Conservation (phyloP, 2,888 invertebrate species). For the Drosophila ezoana region DNA sequence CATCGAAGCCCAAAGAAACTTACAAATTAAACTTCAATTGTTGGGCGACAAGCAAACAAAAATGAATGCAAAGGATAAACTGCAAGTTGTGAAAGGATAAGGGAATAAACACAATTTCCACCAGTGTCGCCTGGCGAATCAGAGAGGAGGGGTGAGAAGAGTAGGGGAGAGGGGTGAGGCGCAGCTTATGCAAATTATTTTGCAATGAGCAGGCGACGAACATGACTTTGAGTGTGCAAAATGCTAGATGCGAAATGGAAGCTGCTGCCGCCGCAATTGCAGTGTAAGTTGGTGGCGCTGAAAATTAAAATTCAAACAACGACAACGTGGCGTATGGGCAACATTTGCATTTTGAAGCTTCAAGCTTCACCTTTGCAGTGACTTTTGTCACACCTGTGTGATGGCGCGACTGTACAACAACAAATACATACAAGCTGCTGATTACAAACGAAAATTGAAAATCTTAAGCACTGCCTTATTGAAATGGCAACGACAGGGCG, state of each 20-base stretch:
- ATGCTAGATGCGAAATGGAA: conserved; percentile 25
- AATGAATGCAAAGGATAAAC: conserved; percentile 28
- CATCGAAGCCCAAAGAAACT: conserved; percentile 38
- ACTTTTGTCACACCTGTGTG: conserved; percentile 75
- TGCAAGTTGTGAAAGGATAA: conserved; percentile 30
- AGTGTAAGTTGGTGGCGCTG: conserved; percentile 61
- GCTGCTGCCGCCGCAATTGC: conserved; percentile 48
- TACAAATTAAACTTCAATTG: conserved; percentile 72
- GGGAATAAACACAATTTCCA: conserved; percentile 45
- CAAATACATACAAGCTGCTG: conserved; percentile 58
- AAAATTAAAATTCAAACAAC: conserved; percentile 78
- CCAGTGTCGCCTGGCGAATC: conserved; percentile 13
- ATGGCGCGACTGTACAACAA: conserved; percentile 25
- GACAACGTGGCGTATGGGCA: conserved; percentile 71
- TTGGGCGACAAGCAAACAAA: conserved; percentile 55
- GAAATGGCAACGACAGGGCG: conserved; percentile 52
- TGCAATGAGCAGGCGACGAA: conserved; percentile 67
- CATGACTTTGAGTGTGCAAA: conserved; percentile 64
- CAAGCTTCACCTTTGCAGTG: conserved; percentile 68
- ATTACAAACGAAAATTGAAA: conserved; percentile 79
- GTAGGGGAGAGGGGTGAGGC: conserved; percentile 1
- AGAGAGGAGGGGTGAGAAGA: background rate
- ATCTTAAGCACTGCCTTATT: conserved; percentile 75
- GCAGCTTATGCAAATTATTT: conserved; percentile 75
- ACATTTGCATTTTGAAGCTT: conserved; percentile 73